Percentiles rank a stretch among this genome's conserved stretches.
Conservation (phyloP, 2,797 vertebrate genomes). For the Oryzias dopingdopingensis region DNA sequence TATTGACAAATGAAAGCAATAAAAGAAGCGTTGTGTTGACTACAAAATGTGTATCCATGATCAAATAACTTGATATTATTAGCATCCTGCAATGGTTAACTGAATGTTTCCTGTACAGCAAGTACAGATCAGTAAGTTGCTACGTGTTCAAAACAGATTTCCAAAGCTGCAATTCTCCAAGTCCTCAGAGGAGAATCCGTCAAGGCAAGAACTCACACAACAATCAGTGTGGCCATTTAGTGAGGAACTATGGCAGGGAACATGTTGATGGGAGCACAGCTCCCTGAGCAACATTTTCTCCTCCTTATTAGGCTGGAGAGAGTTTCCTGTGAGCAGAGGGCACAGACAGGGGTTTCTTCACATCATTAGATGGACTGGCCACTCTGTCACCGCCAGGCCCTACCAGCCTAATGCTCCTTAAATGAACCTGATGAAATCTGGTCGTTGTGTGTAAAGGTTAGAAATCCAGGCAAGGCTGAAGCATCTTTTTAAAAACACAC, state of each 20-base stretch:
- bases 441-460: slow-evolving; percentile 20
- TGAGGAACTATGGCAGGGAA: slow-evolving; percentile 24
- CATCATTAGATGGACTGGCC: slow-evolving; percentile 40
- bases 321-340: slow-evolving; percentile 64
- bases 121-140: no score
- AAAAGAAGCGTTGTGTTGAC: no score
- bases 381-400: slow-evolving; percentile 44
- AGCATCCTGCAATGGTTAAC: no score
- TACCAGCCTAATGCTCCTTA: slow-evolving; percentile 64
- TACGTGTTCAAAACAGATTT: no score
- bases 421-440: slow-evolving; percentile 59
- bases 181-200: no score
- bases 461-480: slow-evolving; percentile 12
- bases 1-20: no score
- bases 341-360: slow-evolving; percentile 30
- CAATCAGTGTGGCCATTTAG: slow-evolving; percentile 18
- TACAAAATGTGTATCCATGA: no score
- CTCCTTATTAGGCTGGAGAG: slow-evolving; percentile 59
- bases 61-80: no score
- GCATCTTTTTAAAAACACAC: background rate
- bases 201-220: background rate
- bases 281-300: slow-evolving; percentile 25
- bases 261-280: slow-evolving; percentile 31
- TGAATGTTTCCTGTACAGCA: no score
- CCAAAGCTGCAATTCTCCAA: no score